Evolutionary conservation across 2,797 vertebrate genomes (phyloP).

Genomic region (Gambusia yucatana): DNA sequence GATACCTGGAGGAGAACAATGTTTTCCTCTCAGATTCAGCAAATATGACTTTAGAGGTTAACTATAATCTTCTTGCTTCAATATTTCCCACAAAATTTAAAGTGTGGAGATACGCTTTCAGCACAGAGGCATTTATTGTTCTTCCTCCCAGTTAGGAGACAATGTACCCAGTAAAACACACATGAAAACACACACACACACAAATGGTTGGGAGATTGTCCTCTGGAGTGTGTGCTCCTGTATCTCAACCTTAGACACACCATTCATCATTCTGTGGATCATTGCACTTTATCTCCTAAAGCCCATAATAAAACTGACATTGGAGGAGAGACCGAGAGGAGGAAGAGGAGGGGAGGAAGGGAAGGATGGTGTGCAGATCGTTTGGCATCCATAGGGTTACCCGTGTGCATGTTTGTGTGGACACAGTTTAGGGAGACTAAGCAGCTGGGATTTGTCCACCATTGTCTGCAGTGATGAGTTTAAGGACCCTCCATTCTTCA

Average conservation of each 20-base stretch:
- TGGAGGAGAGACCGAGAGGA: conserved; percentile 71
- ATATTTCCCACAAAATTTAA: conserved; percentile 32
- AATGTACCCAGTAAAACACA: conserved; percentile 30
- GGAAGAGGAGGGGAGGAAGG: conserved; percentile 40
- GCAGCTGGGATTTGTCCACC: conserved; percentile 47
- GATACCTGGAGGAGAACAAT: background rate
- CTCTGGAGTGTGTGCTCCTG: conserved; percentile 82
- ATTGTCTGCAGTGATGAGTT: conserved; percentile 62
- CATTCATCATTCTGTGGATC: conserved; percentile 88
- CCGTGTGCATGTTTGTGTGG: conserved; percentile 33
- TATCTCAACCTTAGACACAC: conserved; percentile 84
- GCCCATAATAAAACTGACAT: conserved; percentile 87
- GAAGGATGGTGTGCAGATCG: conserved; percentile 23
- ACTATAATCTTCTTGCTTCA: conserved; percentile 12
- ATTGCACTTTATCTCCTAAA: conserved; percentile 87
- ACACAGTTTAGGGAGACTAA: conserved; percentile 16
- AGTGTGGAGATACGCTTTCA: conserved; percentile 20
- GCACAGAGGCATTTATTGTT: conserved; percentile 55
- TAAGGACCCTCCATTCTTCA: conserved; percentile 66
- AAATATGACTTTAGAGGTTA: conserved; percentile 25
- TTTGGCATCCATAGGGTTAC: conserved; percentile 36
- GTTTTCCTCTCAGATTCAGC: background rate
- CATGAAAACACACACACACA: conserved; percentile 16
- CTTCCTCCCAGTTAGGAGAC: conserved; percentile 48
- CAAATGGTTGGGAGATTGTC: conserved; percentile 73